Conservation (phyloP, 2,888 invertebrate genomes). For the Trilocha varians region DNA sequence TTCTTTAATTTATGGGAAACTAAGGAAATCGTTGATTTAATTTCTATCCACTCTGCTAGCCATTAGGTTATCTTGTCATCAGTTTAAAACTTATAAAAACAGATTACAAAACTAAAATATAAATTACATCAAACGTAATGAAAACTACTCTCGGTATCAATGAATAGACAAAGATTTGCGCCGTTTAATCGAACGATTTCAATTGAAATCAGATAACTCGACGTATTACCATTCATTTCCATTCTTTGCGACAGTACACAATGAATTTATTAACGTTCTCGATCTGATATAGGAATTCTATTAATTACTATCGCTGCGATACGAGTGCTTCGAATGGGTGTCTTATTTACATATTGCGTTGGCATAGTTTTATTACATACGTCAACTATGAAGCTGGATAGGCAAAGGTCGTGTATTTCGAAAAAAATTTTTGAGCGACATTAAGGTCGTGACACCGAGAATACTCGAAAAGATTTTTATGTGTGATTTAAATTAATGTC, state of each 20-base stretch:
- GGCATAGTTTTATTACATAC: neutral
- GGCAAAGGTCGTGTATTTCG: too few species aligned
- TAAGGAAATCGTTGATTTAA: too few species aligned
- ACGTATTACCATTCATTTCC: conserved; percentile 28
- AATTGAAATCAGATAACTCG: conserved; percentile 11
- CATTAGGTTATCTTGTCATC: too few species aligned
- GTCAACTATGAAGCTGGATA: too few species aligned
- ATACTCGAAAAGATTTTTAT: neutral
- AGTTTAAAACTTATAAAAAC: too few species aligned
- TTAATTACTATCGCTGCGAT: conserved; percentile 24
- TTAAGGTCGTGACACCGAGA: neutral
- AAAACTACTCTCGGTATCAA: neutral
- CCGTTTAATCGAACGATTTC: conserved; percentile 10
- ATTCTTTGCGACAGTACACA: conserved; percentile 26
- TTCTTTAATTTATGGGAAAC: too few species aligned
- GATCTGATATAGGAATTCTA: conserved; percentile 32
- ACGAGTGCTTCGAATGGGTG: conserved; percentile 11
- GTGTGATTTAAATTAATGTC: too few species aligned
- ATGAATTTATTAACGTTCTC: conserved; percentile 29
- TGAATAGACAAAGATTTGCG: neutral
- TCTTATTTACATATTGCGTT: conserved; percentile 11
- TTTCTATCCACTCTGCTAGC: too few species aligned
- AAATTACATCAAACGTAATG: too few species aligned
- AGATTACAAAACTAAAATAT: too few species aligned
- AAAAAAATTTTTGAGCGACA: too few species aligned